phyloP scores from a whole-genome alignment of 2,888 invertebrate genomes.

The Xestobium rufovillosum region DNA sequence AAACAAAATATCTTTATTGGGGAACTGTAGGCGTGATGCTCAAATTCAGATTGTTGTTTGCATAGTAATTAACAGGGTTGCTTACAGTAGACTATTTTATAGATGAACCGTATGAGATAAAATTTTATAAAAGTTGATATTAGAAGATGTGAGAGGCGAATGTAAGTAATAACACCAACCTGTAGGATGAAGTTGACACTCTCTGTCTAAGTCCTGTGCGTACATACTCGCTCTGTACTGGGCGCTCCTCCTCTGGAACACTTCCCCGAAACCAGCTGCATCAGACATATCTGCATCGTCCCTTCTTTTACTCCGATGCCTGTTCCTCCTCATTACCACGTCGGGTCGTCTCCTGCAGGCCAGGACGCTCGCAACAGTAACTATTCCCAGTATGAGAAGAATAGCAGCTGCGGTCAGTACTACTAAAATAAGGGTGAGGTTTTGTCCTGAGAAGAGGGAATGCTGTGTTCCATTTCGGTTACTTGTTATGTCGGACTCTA shows the following conservation, averaged over 20 bases:
- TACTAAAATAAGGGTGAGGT: slow-evolving; percentile 39
- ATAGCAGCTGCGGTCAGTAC: slow-evolving; percentile 36
- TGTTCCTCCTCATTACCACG: slow-evolving; percentile 27
- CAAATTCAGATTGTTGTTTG: too few relatives aligned
- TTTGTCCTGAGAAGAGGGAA: slow-evolving; percentile 26
- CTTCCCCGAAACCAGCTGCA: slow-evolving; percentile 42
- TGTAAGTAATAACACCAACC: too few relatives aligned
- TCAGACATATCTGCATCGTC: slow-evolving; percentile 38
- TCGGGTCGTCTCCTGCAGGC: slow-evolving; percentile 35
- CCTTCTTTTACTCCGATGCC: slow-evolving; percentile 31
- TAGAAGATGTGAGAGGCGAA: too few relatives aligned
- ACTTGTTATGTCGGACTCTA: not conserved
- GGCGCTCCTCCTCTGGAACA: slow-evolving; percentile 40
- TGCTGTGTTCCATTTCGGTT: slow-evolving; percentile 13
- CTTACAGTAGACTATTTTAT: too few relatives aligned
- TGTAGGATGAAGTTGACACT: too few relatives aligned
- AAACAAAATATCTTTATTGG: too few relatives aligned
- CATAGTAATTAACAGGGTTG: too few relatives aligned
- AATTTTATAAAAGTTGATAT: too few relatives aligned
- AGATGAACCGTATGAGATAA: too few relatives aligned
- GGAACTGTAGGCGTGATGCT: too few relatives aligned
- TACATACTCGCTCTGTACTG: slow-evolving; percentile 42
- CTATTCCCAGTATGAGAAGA: slow-evolving; percentile 38
- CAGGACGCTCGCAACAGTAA: slow-evolving; percentile 36
- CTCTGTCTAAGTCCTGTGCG: slow-evolving; percentile 37